A percentile compares a stretch with the other conserved stretches of the same genome.
phyloP scores from a whole-genome alignment of 2,113 vertebrate genomes.

The Phylloscopus whistleri region DNA sequence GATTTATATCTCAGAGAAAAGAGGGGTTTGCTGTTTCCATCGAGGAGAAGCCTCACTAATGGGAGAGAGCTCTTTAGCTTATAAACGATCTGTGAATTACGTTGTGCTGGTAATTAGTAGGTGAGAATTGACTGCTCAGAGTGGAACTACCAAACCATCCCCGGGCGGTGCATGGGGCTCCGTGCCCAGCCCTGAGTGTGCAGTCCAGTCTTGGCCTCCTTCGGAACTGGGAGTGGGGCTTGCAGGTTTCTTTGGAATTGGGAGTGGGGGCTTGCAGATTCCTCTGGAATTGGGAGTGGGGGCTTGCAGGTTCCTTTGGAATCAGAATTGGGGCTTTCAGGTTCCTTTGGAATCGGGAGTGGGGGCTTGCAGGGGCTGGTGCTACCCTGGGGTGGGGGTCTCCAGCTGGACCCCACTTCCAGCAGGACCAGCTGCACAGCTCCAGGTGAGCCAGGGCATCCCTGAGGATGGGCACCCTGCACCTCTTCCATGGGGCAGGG shows the following conservation, averaged over 20 bases:
- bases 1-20: background rate
- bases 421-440: background rate
- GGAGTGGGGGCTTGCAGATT: too few species aligned
- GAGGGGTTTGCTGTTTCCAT: background rate
- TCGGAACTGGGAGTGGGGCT: background rate
- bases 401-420: background rate
- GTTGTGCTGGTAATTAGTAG: background rate
- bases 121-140: background rate
- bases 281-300: too few species aligned
- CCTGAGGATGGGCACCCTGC: background rate
- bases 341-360: background rate
- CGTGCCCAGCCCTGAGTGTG: fast-evolving
- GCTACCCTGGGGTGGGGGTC: background rate
- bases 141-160: fast-evolving
- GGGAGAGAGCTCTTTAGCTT: background rate
- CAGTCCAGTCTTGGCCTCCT: background rate
- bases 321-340: too few species aligned
- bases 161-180: fast-evolving
- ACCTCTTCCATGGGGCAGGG: fast-evolving
- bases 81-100: background rate
- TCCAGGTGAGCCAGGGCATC: fast-evolving
- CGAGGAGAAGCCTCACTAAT: background rate
- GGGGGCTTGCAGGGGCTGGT: background rate
- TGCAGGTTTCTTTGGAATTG: too few species aligned
- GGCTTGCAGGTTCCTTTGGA: too few species aligned